A percentile compares a stretch with the other conserved stretches of the same genome.
Conservation (phyloP, 2,797 vertebrate genomes). For the Glossophaga mutica region DNA sequence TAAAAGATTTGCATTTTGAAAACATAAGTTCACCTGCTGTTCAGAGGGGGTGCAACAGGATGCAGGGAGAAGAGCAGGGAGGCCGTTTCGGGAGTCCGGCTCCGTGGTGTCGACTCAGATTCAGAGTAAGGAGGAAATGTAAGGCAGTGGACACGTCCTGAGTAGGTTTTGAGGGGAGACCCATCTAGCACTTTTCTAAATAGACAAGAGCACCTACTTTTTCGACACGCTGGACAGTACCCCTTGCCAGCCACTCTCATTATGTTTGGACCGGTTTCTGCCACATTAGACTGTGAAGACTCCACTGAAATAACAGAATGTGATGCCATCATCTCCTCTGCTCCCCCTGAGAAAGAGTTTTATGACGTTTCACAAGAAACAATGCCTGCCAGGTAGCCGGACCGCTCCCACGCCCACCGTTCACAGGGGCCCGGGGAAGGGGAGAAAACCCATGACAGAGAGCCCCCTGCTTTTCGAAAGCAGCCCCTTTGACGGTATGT, state of each 20-base stretch:
- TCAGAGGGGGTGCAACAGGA: neutral
- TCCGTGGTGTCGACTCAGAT: rapidly evolving
- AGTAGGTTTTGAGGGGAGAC: neutral
- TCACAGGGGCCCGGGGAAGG: neutral
- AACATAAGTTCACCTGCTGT: neutral
- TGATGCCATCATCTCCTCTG: neutral
- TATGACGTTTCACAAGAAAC: constrained; percentile 45
- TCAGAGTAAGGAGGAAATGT: rapidly evolving
- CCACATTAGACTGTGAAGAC: constrained; percentile 49
- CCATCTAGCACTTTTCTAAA: neutral
- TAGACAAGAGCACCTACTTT: constrained; percentile 30
- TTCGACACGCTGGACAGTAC: constrained; percentile 28
- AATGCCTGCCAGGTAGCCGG: neutral
- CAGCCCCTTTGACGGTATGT: neutral
- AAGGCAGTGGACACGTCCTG: neutral
- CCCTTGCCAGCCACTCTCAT: constrained; percentile 20
- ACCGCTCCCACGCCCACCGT: rapidly evolving
- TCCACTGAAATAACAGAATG: constrained; percentile 54
- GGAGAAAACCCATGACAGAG: neutral
- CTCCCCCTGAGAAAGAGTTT: constrained; percentile 19
- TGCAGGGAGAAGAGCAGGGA: neutral
- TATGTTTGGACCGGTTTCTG: constrained; percentile 64
- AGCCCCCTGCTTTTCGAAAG: neutral
- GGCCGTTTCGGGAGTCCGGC: neutral
- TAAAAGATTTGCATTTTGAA: neutral